phyloP scores from a whole-genome alignment of 2,113 vertebrate genomes.

The Hemicordylus capensis region DNA sequence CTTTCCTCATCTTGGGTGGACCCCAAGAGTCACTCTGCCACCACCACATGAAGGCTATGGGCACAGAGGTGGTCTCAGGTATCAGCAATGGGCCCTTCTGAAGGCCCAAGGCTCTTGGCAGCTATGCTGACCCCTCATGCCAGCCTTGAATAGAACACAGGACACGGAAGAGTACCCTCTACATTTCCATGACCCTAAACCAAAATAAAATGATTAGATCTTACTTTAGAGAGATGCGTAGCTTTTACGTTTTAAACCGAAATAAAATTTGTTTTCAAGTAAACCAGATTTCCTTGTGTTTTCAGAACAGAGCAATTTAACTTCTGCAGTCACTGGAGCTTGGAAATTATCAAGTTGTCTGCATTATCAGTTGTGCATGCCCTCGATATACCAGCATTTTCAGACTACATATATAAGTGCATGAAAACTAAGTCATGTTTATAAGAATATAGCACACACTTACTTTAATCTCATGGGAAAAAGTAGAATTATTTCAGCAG shows the following conservation, averaged over 20 bases:
- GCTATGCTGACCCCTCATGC: too few relatives aligned
- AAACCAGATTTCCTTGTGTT: conserved; percentile 48
- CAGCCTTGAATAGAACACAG: not conserved
- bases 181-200: not conserved
- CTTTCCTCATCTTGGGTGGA: too few relatives aligned
- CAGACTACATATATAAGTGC: conserved; percentile 18
- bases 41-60: too few relatives aligned
- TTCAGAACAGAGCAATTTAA: conserved; percentile 36
- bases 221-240: conserved; percentile 42
- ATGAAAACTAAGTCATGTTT: conserved; percentile 35
- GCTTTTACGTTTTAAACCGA: conserved; percentile 29
- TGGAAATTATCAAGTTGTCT: conserved; percentile 29
- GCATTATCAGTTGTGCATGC: conserved; percentile 14
- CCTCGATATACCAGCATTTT: conserved; percentile 34
- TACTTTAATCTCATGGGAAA: conserved; percentile 40
- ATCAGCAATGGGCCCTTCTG: too few relatives aligned
- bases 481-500: not conserved
- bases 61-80: too few relatives aligned
- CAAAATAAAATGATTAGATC: not conserved
- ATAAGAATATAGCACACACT: conserved; percentile 5
- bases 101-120: too few relatives aligned
- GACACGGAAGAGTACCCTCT: not conserved
- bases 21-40: too few relatives aligned
- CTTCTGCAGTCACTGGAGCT: conserved; percentile 36
- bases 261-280: conserved; percentile 47